These are phyloP conservation scores for Menidia beryllina DNA, from an alignment of 2,113 vertebrate species.

Conservation along the genomic window DNA sequence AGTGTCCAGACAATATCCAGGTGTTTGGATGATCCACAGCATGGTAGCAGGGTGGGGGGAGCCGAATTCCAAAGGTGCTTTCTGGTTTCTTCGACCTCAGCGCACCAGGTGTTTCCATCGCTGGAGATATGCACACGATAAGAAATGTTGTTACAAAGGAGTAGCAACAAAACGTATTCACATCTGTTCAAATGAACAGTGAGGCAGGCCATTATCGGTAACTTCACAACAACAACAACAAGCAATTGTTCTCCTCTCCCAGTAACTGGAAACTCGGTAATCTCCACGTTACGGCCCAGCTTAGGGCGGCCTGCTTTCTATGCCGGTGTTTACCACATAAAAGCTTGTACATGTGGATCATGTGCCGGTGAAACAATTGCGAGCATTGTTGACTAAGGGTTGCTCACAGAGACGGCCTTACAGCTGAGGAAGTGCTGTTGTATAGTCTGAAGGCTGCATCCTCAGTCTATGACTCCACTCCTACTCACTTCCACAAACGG, in stretches of 20 bases:
- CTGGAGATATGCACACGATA: constrained; percentile 30
- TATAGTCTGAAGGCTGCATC: not conserved
- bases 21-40: constrained; percentile 39
- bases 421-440: not conserved
- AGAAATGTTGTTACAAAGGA: constrained; percentile 8
- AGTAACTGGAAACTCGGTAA: constrained; percentile 14
- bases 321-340: constrained; percentile 15
- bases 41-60: constrained; percentile 24
- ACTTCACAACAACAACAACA: constrained; percentile 34
- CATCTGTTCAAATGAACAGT: constrained; percentile 15
- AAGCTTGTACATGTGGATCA: constrained; percentile 11
- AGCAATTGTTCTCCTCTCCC: constrained; percentile 34
- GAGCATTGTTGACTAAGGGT: constrained; percentile 6
- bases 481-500: constrained; percentile 46
- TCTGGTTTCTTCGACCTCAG: constrained; percentile 34
- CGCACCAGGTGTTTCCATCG: constrained; percentile 51
- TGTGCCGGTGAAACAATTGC: constrained; percentile 29
- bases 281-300: constrained; percentile 13
- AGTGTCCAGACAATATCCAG: constrained; percentile 50
- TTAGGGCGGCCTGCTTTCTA: constrained; percentile 11
- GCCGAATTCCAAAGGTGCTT: constrained; percentile 50
- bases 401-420: not conserved
- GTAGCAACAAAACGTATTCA: constrained; percentile 12
- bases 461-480: constrained; percentile 35
- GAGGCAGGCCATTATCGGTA: constrained; percentile 12